These are phyloP conservation scores for Aphelocoma californica DNA, from an alignment of 2,797 vertebrate species.

Conservation along the genomic window DNA sequence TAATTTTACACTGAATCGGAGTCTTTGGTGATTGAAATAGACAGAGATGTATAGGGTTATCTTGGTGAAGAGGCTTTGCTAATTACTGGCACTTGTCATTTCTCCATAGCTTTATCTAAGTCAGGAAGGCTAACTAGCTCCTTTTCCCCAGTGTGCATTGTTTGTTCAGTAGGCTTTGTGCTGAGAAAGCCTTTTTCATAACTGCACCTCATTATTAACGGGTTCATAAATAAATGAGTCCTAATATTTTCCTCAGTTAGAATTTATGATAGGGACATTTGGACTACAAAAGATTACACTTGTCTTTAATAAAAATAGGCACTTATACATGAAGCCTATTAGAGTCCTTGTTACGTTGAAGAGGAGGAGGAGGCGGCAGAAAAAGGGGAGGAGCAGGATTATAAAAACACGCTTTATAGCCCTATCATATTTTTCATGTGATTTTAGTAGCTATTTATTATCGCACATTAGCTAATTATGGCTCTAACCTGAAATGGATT, in stretches of 20 bases:
- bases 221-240: slow-evolving; percentile 91
- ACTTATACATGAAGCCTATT: slow-evolving; percentile 89
- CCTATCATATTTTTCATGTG: slow-evolving; percentile 7
- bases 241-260: slow-evolving; percentile 88
- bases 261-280: slow-evolving; percentile 87
- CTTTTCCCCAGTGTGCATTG: slow-evolving; percentile 82
- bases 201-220: slow-evolving; percentile 88
- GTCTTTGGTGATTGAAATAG: slow-evolving; percentile 90
- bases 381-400: slow-evolving; percentile 67
- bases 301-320: slow-evolving; percentile 90
- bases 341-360: slow-evolving; percentile 72
- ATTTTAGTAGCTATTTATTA: slow-evolving; percentile 48
- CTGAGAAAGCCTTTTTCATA: slow-evolving; percentile 86
- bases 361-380: slow-evolving; percentile 45
- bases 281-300: slow-evolving; percentile 86
- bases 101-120: slow-evolving; percentile 87
- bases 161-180: slow-evolving; percentile 86
- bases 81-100: slow-evolving; percentile 93
- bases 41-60: slow-evolving; percentile 95
- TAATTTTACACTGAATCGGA: slow-evolving; percentile 86
- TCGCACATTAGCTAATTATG: slow-evolving; percentile 34
- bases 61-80: slow-evolving; percentile 83
- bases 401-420: slow-evolving; percentile 28
- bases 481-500: slow-evolving; percentile 1
- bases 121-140: slow-evolving; percentile 90